Percentiles rank a stretch among this genome's conserved stretches.
phyloP scores from a whole-genome alignment of 2,888 invertebrate genomes.

The Epiblema foenella region DNA sequence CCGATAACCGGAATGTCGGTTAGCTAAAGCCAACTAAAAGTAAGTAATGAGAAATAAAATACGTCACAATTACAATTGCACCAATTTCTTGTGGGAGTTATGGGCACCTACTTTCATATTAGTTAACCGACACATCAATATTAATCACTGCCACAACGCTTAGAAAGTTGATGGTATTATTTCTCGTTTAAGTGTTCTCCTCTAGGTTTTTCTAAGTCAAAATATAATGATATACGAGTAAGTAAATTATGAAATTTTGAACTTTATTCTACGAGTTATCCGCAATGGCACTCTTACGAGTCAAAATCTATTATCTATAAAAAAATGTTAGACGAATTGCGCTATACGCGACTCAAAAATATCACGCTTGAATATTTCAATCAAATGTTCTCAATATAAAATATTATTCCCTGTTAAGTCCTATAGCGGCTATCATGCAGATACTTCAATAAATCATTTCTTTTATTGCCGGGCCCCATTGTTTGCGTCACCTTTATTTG shows the following conservation, averaged over 20 bases:
- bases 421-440: constrained; percentile 58
- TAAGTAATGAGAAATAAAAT: neutral
- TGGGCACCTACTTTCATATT: constrained; percentile 3
- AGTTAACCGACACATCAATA: constrained; percentile 16
- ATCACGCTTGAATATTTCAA: neutral
- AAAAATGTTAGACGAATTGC: neutral
- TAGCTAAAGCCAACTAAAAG: neutral
- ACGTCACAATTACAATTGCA: neutral
- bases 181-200: neutral
- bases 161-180: constrained; percentile 42
- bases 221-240: no score
- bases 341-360: neutral
- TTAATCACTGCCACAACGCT: constrained; percentile 35
- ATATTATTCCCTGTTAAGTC: constrained; percentile 53
- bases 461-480: constrained; percentile 70
- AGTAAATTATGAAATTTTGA: no score
- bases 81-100: neutral
- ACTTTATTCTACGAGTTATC: no score
- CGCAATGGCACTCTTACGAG: no score
- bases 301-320: no score
- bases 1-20: constrained; percentile 52
- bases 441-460: constrained; percentile 76
- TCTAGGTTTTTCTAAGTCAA: no score
- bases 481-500: constrained; percentile 65
- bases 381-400: constrained; percentile 6